Percentiles rank a stretch among this genome's conserved stretches.
Conservation (phyloP, 2,888 invertebrate species). For the Dione juno region DNA sequence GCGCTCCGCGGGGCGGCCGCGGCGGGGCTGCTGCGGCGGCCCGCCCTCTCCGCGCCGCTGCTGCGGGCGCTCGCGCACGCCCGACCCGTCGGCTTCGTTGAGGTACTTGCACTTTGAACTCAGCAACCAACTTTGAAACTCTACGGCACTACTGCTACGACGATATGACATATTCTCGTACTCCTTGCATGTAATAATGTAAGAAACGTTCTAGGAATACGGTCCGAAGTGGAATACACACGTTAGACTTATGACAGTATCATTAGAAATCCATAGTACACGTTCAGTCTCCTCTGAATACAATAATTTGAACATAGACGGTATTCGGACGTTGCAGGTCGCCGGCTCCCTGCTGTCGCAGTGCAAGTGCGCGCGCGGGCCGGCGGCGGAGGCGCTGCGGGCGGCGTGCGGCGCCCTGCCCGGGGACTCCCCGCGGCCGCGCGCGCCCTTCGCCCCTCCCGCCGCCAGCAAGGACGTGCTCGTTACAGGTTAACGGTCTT, state of each 20-base stretch:
- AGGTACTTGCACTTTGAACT: conserved; percentile 53
- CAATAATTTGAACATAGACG: too few species aligned
- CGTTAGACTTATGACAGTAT: too few species aligned
- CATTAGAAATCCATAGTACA: too few species aligned
- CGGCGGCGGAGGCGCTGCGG: conserved; percentile 62
- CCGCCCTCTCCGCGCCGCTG: conserved; percentile 63
- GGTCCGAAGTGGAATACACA: too few species aligned
- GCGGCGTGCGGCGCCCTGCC: conserved; percentile 50
- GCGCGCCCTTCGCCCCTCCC: conserved; percentile 51
- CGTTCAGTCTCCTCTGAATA: too few species aligned
- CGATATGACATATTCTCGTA: too few species aligned
- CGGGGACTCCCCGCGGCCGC: conserved; percentile 43
- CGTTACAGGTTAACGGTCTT: conserved; percentile 54
- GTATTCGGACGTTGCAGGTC: conserved; percentile 52
- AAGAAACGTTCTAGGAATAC: too few species aligned
- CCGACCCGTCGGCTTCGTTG: conserved; percentile 44
- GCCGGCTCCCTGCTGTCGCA: conserved; percentile 59
- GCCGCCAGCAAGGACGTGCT: conserved; percentile 61
- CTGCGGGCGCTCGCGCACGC: conserved; percentile 61
- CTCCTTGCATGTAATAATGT: too few species aligned
- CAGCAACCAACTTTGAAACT: too few species aligned
- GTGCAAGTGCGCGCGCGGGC: conserved; percentile 62
- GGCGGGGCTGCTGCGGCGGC: conserved; percentile 53
- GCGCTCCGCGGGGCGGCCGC: conserved; percentile 51
- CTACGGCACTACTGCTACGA: too few species aligned